Evolutionary conservation across 2,888 invertebrate genomes (phyloP).

Genomic region (Cosmorhoe ocellata): DNA sequence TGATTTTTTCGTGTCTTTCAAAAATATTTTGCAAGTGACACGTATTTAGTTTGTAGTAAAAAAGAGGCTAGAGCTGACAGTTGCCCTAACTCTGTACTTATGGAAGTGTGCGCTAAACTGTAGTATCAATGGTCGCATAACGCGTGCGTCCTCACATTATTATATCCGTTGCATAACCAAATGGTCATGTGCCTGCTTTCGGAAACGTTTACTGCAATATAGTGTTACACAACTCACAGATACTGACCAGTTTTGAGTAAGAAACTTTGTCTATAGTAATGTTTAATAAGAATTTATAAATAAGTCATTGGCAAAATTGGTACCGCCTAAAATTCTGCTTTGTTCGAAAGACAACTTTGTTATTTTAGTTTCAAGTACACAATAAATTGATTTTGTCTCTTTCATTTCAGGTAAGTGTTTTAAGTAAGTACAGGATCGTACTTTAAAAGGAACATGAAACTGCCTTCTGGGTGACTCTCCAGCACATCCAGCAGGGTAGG

Average conservation of each 20-base stretch:
- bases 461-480: too few relatives aligned
- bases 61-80: not conserved
- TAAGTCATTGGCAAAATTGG: too few relatives aligned
- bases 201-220: not conserved
- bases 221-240: too few relatives aligned
- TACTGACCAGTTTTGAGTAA: not conserved
- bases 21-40: too few relatives aligned
- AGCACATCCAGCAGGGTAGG: too few relatives aligned
- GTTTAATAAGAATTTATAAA: too few relatives aligned
- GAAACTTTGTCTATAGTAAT: too few relatives aligned
- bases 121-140: slow-evolving; percentile 36
- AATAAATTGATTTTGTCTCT: slow-evolving; percentile 9
- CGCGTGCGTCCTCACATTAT: slow-evolving; percentile 37
- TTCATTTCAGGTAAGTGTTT: slow-evolving; percentile 15
- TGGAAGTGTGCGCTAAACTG: slow-evolving; percentile 27
- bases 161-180: slow-evolving; percentile 41
- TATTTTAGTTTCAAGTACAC: not conserved
- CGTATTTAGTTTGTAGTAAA: not conserved
- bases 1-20: too few relatives aligned
- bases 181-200: slow-evolving; percentile 33
- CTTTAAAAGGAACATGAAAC: too few relatives aligned
- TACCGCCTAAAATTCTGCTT: too few relatives aligned
- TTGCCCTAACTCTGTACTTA: slow-evolving; percentile 6
- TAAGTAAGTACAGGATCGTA: too few relatives aligned
- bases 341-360: too few relatives aligned